phyloP scores from a whole-genome alignment of 1,140 invertebrate genomes.

The Metopolophium dirhodum region DNA sequence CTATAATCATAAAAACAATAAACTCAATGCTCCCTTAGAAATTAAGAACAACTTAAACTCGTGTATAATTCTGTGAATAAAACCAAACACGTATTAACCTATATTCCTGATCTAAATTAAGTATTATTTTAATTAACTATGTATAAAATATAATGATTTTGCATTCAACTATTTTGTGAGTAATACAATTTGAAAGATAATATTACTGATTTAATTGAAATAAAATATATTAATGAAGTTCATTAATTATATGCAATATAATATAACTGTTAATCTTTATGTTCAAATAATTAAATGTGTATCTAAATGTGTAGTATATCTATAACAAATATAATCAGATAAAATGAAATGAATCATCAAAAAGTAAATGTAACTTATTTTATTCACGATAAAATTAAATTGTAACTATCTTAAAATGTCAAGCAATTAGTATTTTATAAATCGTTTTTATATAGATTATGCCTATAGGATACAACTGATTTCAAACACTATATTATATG shows the following conservation, averaged over 20 bases:
- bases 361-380: background rate
- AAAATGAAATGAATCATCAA: background rate
- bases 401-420: background rate
- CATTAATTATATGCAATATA: background rate
- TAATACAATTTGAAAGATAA: background rate
- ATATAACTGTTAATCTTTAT: background rate
- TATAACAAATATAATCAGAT: background rate
- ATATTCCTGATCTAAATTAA: background rate
- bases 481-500: background rate
- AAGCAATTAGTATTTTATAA: background rate
- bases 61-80: background rate
- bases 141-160: background rate
- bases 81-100: background rate
- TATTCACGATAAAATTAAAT: background rate
- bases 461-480: background rate
- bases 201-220: background rate
- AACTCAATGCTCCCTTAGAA: background rate
- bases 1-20: background rate
- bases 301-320: background rate
- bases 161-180: background rate
- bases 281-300: background rate
- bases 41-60: background rate
- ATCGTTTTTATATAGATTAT: background rate
- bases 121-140: too few species aligned
- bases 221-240: background rate